phyloP scores from a whole-genome alignment of 2,888 invertebrate species.

The Hydroisotoma schaefferi region DNA sequence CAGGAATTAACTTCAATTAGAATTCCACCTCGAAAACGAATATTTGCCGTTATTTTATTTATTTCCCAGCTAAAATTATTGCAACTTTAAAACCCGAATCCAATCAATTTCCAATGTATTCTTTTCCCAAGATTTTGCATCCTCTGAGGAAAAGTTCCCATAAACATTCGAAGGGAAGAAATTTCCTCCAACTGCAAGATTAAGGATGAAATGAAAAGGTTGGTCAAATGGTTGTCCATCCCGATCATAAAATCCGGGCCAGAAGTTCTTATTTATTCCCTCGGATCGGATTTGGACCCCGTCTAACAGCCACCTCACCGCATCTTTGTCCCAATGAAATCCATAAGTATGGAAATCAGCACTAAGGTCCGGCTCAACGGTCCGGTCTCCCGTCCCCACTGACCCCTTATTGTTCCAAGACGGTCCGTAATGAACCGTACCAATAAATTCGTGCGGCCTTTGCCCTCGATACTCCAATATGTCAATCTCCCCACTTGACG shows the following conservation, averaged over 20 bases:
- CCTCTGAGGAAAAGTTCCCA: too few species aligned
- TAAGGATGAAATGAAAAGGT: constrained; percentile 27
- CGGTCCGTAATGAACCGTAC: constrained; percentile 34
- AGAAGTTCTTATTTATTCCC: constrained; percentile 22
- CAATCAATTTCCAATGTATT: constrained; percentile 25
- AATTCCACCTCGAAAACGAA: too few species aligned
- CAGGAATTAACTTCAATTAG: too few species aligned
- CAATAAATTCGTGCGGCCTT: constrained; percentile 14
- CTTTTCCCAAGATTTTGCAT: constrained; percentile 27
- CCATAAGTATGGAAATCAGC: constrained; percentile 30
- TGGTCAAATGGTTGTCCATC: constrained; percentile 33
- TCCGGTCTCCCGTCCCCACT: constrained; percentile 19
- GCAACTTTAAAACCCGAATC: constrained; percentile 26
- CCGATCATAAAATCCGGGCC: constrained; percentile 24
- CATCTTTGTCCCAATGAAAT: constrained; percentile 21
- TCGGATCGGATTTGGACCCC: constrained; percentile 12
- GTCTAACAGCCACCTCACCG: constrained; percentile 26
- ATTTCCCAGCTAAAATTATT: constrained; percentile 8
- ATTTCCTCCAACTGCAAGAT: constrained; percentile 33
- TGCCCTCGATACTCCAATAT: constrained; percentile 34
- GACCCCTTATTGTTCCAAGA: constrained; percentile 30
- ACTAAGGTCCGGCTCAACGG: constrained; percentile 27
- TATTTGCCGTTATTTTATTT: not conserved
- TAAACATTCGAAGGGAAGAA: too few species aligned
- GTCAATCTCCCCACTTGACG: constrained; percentile 32